Evolutionary conservation across 2,113 vertebrate species (phyloP).

Genomic region (Mastomys coucha): DNA sequence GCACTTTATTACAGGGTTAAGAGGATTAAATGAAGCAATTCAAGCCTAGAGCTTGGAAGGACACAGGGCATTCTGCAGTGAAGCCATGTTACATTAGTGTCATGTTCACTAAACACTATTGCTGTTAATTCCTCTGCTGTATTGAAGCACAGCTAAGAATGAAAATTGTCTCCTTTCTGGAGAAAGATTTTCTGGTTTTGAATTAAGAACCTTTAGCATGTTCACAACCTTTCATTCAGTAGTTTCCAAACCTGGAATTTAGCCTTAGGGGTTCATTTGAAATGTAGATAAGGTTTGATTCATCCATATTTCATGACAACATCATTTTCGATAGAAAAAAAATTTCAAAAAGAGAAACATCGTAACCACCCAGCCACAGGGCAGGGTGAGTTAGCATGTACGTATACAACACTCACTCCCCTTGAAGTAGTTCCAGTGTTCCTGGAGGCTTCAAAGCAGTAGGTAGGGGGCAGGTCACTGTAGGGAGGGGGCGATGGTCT

Average conservation of each 20-base stretch:
- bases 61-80: not conserved
- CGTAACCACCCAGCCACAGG: not conserved
- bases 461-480: not conserved
- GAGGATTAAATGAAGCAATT: not conserved
- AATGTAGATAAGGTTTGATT: constrained; percentile 46
- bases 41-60: not conserved
- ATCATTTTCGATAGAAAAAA: not conserved
- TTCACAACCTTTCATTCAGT: not conserved
- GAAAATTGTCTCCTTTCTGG: not conserved
- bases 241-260: not conserved
- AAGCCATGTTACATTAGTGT: not conserved
- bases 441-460: not conserved
- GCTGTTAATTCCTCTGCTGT: not conserved
- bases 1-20: not conserved
- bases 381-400: not conserved
- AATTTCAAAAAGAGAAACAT: not conserved
- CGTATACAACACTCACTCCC: rapidly evolving
- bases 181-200: not conserved
- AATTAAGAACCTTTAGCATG: not conserved
- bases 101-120: not conserved
- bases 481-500: not conserved
- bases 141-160: not conserved
- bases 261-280: constrained; percentile 26
- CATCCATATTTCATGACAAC: not conserved
- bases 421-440: not conserved